A percentile compares a stretch with the other conserved stretches of the same genome.
Conservation (phyloP, 2,888 invertebrate genomes). For the Oasisia sp. region DNA sequence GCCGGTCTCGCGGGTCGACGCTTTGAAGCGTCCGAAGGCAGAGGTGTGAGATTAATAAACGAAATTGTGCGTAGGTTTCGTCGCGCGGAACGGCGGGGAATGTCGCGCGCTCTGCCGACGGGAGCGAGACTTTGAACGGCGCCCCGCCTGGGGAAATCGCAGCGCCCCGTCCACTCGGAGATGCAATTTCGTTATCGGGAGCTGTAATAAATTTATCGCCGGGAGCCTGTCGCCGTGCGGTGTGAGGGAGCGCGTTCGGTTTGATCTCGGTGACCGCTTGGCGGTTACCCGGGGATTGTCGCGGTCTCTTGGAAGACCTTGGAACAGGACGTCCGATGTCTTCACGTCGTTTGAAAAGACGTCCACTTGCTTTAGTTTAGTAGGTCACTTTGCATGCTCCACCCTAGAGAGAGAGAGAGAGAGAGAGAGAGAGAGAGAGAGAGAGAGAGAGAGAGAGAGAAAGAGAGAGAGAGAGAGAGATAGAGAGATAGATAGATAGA, state of each 20-base stretch:
- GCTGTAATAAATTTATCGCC: not conserved
- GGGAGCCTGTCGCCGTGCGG: not conserved
- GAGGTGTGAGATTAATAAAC: constrained; percentile 6
- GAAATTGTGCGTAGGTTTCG: not conserved
- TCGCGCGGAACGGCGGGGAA: not conserved
- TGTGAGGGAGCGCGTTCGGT: not conserved
- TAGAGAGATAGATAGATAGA: no score
- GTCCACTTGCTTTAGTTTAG: no score
- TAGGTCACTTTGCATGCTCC: no score
- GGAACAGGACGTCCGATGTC: not conserved
- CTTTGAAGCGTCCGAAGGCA: not conserved
- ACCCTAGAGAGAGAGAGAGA: no score
- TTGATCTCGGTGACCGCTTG: not conserved
- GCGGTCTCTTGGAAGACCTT: not conserved
- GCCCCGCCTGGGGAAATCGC: not conserved
- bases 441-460: no score
- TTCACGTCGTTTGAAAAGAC: no score
- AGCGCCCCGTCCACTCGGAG: not conserved
- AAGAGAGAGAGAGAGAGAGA: no score
- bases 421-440: no score
- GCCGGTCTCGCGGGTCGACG: not conserved
- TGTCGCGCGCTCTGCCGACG: not conserved
- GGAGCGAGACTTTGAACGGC: not conserved
- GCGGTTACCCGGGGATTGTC: not conserved
- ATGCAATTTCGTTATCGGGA: constrained; percentile 1